These are phyloP conservation scores for Passer domesticus DNA, from an alignment of 2,113 vertebrate genomes.

Conservation along the genomic window DNA sequence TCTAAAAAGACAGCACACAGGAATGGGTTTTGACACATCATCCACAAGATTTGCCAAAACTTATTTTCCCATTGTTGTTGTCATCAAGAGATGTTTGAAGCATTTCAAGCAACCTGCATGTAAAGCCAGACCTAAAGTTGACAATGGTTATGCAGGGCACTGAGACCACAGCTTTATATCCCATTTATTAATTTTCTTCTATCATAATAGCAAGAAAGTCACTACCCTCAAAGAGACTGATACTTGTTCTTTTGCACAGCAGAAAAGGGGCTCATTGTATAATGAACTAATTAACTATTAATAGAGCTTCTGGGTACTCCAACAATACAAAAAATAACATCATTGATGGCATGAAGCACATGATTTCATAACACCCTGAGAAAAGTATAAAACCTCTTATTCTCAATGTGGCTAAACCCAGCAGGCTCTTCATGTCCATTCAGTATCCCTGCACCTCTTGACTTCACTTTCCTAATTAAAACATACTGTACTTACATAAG, in stretches of 20 bases:
- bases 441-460: neutral
- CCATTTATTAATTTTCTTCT: neutral
- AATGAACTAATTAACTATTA: neutral
- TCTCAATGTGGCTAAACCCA: neutral
- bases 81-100: neutral
- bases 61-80: neutral
- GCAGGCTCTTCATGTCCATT: neutral
- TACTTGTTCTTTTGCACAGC: neutral
- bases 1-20: neutral
- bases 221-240: neutral
- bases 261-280: neutral
- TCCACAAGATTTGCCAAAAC: neutral
- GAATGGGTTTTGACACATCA: neutral
- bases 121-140: neutral
- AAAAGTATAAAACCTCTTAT: neutral
- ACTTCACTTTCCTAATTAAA: neutral
- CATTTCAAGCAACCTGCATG: neutral
- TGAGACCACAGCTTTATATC: neutral
- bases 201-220: neutral
- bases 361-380: neutral
- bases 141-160: neutral
- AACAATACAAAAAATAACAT: neutral
- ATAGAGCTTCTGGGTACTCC: neutral
- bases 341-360: fast-evolving
- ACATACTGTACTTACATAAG: neutral